phyloP scores from a whole-genome alignment of 1,140 invertebrate species.

The Scylla paramamosain region DNA sequence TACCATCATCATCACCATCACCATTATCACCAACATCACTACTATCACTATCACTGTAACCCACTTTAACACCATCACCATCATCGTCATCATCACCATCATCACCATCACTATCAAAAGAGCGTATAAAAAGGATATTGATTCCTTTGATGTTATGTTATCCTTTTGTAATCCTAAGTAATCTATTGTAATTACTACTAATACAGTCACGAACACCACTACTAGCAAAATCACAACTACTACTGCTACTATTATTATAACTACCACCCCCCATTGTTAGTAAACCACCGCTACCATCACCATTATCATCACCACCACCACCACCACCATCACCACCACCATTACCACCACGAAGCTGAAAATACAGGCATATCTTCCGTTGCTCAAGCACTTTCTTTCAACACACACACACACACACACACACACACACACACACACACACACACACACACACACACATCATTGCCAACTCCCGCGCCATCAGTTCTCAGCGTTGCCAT shows the following conservation, averaged over 20 bases:
- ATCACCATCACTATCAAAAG: not conserved
- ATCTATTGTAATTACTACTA: too few relatives aligned
- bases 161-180: too few relatives aligned
- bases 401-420: not conserved
- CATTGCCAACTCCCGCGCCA: not conserved
- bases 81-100: not conserved
- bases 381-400: not conserved
- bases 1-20: not conserved
- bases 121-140: too few relatives aligned
- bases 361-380: too few relatives aligned
- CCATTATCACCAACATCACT: not conserved
- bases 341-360: not conserved
- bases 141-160: too few relatives aligned
- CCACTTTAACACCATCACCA: not conserved
- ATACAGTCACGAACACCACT: too few relatives aligned
- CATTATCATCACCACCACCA: not conserved
- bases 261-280: too few relatives aligned
- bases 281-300: not conserved
- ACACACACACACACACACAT: not conserved
- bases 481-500: not conserved
- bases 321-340: not conserved
- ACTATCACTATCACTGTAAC: not conserved
- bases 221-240: too few relatives aligned
- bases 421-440: not conserved
- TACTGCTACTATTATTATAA: too few relatives aligned